These are phyloP conservation scores for Mormyrus hasselquistii DNA, from an alignment of 2,797 vertebrate genomes.

Conservation along the genomic window DNA sequence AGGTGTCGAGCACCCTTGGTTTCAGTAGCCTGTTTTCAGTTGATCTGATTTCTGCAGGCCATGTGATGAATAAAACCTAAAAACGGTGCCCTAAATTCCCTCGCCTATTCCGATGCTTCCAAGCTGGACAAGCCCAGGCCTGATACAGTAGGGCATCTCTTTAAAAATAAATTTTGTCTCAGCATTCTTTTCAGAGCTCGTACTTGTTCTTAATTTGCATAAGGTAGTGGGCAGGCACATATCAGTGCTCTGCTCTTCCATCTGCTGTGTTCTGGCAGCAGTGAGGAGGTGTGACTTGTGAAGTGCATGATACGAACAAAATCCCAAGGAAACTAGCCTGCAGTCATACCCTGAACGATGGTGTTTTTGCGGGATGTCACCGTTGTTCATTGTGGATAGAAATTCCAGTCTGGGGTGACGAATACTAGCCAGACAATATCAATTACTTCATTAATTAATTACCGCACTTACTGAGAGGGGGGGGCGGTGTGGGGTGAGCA, in stretches of 20 bases:
- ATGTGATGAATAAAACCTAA: slow-evolving; percentile 1
- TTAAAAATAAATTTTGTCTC: neutral
- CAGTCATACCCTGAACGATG: neutral
- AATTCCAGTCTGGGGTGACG: neutral
- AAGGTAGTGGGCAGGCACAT: slow-evolving; percentile 7
- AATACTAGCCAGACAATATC: neutral
- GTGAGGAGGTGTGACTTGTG: slow-evolving; percentile 5
- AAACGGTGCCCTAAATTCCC: neutral
- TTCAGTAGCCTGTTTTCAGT: neutral
- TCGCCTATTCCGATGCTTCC: neutral
- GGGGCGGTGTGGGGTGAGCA: neutral
- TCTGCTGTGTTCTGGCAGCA: neutral
- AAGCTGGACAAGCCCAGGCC: neutral
- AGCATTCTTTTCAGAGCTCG: neutral
- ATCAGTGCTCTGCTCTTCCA: neutral
- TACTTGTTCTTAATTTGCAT: neutral
- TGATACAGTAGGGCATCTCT: neutral
- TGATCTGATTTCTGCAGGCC: neutral
- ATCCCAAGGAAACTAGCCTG: neutral
- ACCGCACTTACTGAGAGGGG: neutral
- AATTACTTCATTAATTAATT: neutral
- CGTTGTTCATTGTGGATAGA: neutral
- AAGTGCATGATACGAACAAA: neutral
- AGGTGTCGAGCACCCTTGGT: neutral
- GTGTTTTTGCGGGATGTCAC: neutral